Conservation (phyloP, 2,888 invertebrate species). For the Odontocerum albicorne region DNA sequence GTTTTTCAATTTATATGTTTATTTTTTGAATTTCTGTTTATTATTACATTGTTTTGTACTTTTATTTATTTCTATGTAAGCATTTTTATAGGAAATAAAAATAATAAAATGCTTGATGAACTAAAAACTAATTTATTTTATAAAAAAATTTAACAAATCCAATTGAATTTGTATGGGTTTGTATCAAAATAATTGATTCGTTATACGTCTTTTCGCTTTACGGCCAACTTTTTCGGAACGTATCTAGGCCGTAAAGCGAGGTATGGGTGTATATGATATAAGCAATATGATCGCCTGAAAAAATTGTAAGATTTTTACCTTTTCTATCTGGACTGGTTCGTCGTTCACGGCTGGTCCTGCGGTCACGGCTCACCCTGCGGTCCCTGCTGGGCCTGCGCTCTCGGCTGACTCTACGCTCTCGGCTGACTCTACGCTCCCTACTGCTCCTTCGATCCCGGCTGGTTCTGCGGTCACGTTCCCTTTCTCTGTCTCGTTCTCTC, state of each 20-base stretch:
- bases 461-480: constrained; percentile 38
- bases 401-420: constrained; percentile 54
- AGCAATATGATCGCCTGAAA: neutral
- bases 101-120: too few relatives aligned
- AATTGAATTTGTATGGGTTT: neutral
- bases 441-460: constrained; percentile 44
- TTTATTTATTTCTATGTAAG: too few relatives aligned
- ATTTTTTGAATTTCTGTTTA: too few relatives aligned
- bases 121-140: too few relatives aligned
- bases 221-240: too few relatives aligned
- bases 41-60: too few relatives aligned
- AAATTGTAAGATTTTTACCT: constrained; percentile 13
- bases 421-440: constrained; percentile 42
- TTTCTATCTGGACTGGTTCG: constrained; percentile 42
- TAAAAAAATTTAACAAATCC: neutral
- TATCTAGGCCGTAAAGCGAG: too few relatives aligned
- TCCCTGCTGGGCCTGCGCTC: constrained; percentile 54
- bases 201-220: too few relatives aligned
- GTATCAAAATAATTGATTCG: too few relatives aligned
- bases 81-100: too few relatives aligned
- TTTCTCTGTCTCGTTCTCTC: constrained; percentile 37
- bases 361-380: constrained; percentile 36
- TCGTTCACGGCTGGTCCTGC: constrained; percentile 44
- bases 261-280: neutral
- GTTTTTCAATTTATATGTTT: too few relatives aligned